Conservation (phyloP, 2,888 invertebrate genomes). For the Notodonta ziczac region DNA sequence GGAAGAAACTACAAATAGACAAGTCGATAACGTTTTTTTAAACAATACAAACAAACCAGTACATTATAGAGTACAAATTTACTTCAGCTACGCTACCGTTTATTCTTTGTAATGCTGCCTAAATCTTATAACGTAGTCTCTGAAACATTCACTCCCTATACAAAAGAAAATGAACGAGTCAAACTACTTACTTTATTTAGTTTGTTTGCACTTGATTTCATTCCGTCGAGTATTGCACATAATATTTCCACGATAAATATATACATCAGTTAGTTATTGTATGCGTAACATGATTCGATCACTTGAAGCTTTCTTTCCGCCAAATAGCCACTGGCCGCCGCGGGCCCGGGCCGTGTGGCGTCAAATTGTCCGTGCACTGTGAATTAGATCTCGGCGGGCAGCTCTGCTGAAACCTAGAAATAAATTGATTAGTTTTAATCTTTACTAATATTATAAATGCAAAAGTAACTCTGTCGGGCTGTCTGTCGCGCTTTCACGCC, state of each 20-base stretch:
- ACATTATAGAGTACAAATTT: slow-evolving; percentile 45
- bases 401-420: slow-evolving; percentile 59
- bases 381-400: slow-evolving; percentile 63
- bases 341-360: slow-evolving; percentile 24
- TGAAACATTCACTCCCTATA: slow-evolving; percentile 51
- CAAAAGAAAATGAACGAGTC: slow-evolving; percentile 51
- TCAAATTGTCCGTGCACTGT: slow-evolving; percentile 47
- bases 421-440: neutral
- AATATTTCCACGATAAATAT: slow-evolving; percentile 62
- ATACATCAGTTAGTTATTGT: slow-evolving; percentile 58
- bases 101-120: slow-evolving; percentile 52
- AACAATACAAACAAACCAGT: slow-evolving; percentile 52
- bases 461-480: no score
- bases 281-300: slow-evolving; percentile 37
- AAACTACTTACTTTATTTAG: slow-evolving; percentile 42
- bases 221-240: slow-evolving; percentile 68
- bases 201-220: slow-evolving; percentile 58
- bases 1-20: slow-evolving; percentile 71
- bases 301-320: slow-evolving; percentile 38
- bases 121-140: slow-evolving; percentile 38
- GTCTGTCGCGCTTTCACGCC: no score
- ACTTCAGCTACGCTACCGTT: slow-evolving; percentile 47
- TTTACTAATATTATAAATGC: no score
- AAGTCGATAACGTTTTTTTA: slow-evolving; percentile 48
- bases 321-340: slow-evolving; percentile 24